These are phyloP conservation scores for Cecropterus lyciades DNA, from an alignment of 1,140 invertebrate species.

Conservation along the genomic window DNA sequence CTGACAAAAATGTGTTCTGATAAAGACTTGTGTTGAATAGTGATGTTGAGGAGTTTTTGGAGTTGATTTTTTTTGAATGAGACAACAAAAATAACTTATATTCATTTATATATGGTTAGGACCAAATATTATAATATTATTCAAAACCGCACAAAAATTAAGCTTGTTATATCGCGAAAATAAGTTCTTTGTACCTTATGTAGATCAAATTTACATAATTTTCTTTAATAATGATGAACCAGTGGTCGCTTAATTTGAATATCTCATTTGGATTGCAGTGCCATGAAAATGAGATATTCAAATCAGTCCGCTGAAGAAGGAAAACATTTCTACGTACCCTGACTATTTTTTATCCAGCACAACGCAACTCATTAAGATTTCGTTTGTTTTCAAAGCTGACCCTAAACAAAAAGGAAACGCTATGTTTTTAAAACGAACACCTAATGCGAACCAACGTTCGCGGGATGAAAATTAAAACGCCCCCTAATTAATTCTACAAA, in stretches of 20 bases:
- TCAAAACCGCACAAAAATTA: too few species aligned
- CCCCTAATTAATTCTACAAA: slow-evolving; percentile 71
- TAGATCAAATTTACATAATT: slow-evolving; percentile 16
- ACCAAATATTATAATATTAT: too few species aligned
- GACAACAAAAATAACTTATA: too few species aligned
- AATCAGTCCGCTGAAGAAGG: slow-evolving; percentile 46
- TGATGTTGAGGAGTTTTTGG: too few species aligned
- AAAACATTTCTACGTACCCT: slow-evolving; percentile 40
- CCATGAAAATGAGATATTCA: slow-evolving; percentile 43
- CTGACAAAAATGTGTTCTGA: too few species aligned
- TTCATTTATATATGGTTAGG: too few species aligned
- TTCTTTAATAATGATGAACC: slow-evolving; percentile 22
- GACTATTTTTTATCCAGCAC: slow-evolving; percentile 47
- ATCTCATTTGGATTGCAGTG: slow-evolving; percentile 25
- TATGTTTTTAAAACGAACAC: slow-evolving; percentile 70
- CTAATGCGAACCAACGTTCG: slow-evolving; percentile 57
- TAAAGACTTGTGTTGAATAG: too few species aligned
- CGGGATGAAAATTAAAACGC: slow-evolving; percentile 63
- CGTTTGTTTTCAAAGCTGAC: slow-evolving; percentile 57
- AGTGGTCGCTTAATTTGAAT: slow-evolving; percentile 19
- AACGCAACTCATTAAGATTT: slow-evolving; percentile 61
- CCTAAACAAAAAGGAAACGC: slow-evolving; percentile 59
- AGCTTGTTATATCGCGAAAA: neutral
- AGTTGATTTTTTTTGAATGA: too few species aligned
- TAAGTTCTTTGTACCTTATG: neutral